These are phyloP conservation scores for Poeciliopsis retropinna DNA, from an alignment of 2,113 vertebrate species.

Conservation along the genomic window DNA sequence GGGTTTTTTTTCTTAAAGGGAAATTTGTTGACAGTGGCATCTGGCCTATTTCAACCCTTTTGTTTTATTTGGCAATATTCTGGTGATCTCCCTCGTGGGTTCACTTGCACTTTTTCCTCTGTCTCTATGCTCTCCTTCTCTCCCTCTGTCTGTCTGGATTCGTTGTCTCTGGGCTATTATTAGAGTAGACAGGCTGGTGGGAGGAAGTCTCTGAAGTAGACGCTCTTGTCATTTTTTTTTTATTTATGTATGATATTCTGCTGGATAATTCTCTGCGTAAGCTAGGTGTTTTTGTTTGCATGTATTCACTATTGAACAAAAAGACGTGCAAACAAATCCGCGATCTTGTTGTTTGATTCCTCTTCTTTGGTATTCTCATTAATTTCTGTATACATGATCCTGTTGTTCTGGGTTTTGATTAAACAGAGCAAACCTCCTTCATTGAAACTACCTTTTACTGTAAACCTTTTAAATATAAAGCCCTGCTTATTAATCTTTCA, in stretches of 20 bases:
- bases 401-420: conserved; percentile 18
- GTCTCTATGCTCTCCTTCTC: conserved; percentile 60
- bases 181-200: conserved; percentile 81
- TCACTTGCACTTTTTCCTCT: conserved; percentile 64
- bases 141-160: conserved; percentile 71
- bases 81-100: conserved; percentile 61
- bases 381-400: not conserved
- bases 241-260: conserved; percentile 77
- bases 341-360: not conserved
- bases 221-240: conserved; percentile 81
- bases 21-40: conserved; percentile 76
- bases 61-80: conserved; percentile 72
- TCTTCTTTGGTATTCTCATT: not conserved
- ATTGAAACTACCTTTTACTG: conserved; percentile 58
- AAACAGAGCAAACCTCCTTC: conserved; percentile 31
- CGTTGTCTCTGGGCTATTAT: conserved; percentile 82
- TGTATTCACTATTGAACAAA: conserved; percentile 7
- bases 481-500: conserved; percentile 78
- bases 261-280: conserved; percentile 42
- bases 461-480: conserved; percentile 73
- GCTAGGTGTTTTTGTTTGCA: conserved; percentile 33
- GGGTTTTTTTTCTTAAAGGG: conserved; percentile 44
- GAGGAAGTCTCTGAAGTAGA: conserved; percentile 80
- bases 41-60: conserved; percentile 68
- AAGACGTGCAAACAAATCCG: not conserved